phyloP scores from a whole-genome alignment of 2,113 vertebrate species.

The Alligator mississippiensis region DNA sequence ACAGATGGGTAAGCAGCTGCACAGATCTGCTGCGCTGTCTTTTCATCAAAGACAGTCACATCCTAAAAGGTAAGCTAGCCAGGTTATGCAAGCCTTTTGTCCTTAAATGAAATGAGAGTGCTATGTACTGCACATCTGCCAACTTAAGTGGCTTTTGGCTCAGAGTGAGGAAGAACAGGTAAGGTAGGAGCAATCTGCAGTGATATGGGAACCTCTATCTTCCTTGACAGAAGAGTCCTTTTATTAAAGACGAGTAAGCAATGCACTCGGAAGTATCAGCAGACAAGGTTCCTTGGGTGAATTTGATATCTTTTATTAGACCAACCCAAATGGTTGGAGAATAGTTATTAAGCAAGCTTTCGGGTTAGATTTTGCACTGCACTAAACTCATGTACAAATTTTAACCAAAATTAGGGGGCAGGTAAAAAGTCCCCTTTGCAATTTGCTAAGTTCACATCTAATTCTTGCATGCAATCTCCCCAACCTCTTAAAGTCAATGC shows the following conservation, averaged over 20 bases:
- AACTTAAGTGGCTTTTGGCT: background rate
- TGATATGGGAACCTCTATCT: background rate
- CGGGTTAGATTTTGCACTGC: background rate
- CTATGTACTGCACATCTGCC: background rate
- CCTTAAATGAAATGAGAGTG: background rate
- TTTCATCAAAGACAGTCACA: background rate
- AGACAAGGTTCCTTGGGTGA: too few relatives aligned
- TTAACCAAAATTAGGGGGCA: background rate
- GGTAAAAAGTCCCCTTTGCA: background rate
- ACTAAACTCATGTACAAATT: background rate
- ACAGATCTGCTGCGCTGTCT: background rate
- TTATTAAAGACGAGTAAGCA: background rate
- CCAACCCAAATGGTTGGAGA: too few relatives aligned
- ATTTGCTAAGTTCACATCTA: too few relatives aligned
- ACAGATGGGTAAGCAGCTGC: conserved; percentile 10
- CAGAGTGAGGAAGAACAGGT: background rate
- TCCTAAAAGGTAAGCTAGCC: background rate
- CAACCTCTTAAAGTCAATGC: background rate
- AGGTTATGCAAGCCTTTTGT: background rate
- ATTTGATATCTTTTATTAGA: too few relatives aligned
- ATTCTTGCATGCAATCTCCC: background rate
- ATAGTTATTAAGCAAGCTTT: too few relatives aligned
- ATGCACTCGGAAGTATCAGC: background rate
- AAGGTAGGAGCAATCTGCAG: background rate
- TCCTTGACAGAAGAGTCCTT: background rate